phyloP scores from a whole-genome alignment of 2,113 vertebrate genomes.

The Megatriorchis doriae region DNA sequence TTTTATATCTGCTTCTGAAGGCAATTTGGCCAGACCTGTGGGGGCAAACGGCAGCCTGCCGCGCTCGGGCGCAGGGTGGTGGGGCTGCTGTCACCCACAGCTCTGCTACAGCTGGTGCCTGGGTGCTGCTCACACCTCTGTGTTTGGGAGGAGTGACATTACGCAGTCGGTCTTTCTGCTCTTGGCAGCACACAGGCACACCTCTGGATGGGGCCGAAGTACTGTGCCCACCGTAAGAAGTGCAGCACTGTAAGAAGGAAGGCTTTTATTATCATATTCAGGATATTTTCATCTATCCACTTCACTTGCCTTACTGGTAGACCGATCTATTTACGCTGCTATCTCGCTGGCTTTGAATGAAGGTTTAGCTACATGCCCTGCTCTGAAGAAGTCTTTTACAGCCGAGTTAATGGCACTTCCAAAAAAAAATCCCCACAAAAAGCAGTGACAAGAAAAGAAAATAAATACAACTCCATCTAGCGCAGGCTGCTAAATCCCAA shows the following conservation, averaged over 20 bases:
- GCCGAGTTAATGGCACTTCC: background rate
- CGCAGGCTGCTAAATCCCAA: conserved; percentile 6
- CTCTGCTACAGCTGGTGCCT: fast-evolving
- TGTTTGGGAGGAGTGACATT: background rate
- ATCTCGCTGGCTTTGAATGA: background rate
- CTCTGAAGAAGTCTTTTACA: background rate
- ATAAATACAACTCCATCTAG: conserved; percentile 24
- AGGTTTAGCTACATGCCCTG: background rate
- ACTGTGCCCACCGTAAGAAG: background rate
- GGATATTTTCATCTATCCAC: background rate
- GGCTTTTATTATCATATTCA: background rate
- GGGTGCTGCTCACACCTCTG: background rate
- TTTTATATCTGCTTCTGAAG: background rate
- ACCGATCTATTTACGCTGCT: background rate
- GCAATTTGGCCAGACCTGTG: background rate
- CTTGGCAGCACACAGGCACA: background rate
- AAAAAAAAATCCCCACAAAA: background rate
- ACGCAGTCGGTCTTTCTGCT: background rate
- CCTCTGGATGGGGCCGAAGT: background rate
- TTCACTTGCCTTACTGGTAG: background rate
- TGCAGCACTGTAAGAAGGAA: background rate
- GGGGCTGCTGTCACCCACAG: background rate
- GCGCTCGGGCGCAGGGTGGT: fast-evolving
- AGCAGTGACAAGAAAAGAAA: conserved; percentile 14
- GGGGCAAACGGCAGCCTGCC: background rate